These are phyloP conservation scores for Vulpes lagopus DNA, from an alignment of 2,113 vertebrate species.

Conservation along the genomic window DNA sequence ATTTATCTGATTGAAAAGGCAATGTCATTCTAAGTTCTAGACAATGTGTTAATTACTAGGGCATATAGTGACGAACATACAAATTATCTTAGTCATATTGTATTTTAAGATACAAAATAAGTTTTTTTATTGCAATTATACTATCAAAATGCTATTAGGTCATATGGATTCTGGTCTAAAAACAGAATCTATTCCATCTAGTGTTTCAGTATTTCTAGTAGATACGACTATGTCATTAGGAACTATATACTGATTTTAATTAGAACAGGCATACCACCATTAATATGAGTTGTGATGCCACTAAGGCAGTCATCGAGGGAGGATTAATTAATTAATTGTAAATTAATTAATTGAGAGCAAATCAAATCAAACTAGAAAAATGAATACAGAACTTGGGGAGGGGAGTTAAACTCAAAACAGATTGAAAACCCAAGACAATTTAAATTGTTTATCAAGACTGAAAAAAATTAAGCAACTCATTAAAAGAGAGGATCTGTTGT, in stretches of 20 bases:
- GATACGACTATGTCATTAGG: conserved; percentile 72
- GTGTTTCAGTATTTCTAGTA: conserved; percentile 45
- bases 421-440: conserved; percentile 74
- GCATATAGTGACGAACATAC: background rate
- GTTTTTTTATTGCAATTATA: conserved; percentile 44
- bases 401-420: conserved; percentile 65
- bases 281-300: conserved; percentile 83
- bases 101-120: conserved; percentile 62
- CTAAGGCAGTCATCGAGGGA: conserved; percentile 76
- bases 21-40: conserved; percentile 44
- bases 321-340: conserved; percentile 86
- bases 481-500: conserved; percentile 62
- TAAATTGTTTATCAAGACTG: conserved; percentile 75
- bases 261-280: conserved; percentile 72
- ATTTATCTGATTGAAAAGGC: conserved; percentile 8
- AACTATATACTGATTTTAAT: conserved; percentile 84
- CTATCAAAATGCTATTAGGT: conserved; percentile 34
- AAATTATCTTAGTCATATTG: conserved; percentile 40
- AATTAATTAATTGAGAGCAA: conserved; percentile 84
- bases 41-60: background rate
- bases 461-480: conserved; percentile 79
- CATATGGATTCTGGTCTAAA: conserved; percentile 55
- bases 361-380: conserved; percentile 79
- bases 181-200: conserved; percentile 65
- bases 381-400: conserved; percentile 62